Evolutionary conservation across 2,888 invertebrate species (phyloP).

Genomic region (Axea sp.): DNA sequence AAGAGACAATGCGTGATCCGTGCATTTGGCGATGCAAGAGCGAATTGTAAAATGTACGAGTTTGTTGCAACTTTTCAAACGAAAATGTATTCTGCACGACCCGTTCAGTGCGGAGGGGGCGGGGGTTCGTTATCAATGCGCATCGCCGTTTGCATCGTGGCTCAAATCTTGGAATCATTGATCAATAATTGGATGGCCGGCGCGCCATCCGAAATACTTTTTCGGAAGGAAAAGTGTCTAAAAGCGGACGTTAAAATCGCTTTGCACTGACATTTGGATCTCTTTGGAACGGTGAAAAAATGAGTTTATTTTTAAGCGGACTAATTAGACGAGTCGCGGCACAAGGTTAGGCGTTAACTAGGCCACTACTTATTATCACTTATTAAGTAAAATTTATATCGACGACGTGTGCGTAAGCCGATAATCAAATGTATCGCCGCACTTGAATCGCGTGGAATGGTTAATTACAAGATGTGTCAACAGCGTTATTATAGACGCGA

Average conservation of each 20-base stretch:
- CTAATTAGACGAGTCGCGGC: conserved; percentile 40
- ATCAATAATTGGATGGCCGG: too few relatives aligned
- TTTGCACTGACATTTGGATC: conserved; percentile 29
- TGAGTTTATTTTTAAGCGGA: conserved; percentile 47
- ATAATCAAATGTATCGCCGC: conserved; percentile 28
- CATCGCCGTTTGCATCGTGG: too few relatives aligned
- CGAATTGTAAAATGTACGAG: too few relatives aligned
- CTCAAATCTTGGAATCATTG: too few relatives aligned
- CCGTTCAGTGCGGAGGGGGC: too few relatives aligned
- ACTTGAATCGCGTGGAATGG: conserved; percentile 13
- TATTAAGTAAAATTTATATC: conserved; percentile 52
- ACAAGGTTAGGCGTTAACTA: conserved; percentile 46
- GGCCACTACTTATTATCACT: conserved; percentile 49
- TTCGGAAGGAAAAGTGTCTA: too few relatives aligned
- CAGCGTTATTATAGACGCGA: conserved; percentile 10
- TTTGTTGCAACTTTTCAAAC: too few relatives aligned
- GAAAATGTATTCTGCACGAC: too few relatives aligned
- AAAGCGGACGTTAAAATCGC: conserved; percentile 5
- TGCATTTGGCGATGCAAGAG: too few relatives aligned
- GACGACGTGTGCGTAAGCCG: conserved; percentile 16
- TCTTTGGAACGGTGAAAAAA: conserved; percentile 27
- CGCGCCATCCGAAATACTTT: too few relatives aligned
- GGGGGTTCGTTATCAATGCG: too few relatives aligned
- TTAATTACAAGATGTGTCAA: conserved; percentile 34
- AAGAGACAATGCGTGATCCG: too few relatives aligned